Conservation (phyloP, 2,113 vertebrate species). For the Cololabis saira region DNA sequence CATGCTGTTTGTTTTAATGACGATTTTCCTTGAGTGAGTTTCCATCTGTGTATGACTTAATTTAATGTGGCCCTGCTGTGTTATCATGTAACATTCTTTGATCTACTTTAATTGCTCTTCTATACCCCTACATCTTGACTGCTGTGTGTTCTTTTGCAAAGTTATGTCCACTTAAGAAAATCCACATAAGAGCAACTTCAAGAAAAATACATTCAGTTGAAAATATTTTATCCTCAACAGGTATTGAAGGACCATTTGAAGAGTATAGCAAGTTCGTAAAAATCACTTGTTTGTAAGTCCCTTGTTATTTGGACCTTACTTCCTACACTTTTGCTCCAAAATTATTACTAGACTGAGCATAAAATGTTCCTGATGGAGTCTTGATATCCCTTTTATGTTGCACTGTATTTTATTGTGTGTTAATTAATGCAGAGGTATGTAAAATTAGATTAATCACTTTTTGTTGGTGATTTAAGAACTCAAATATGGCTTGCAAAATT, state of each 20-base stretch:
- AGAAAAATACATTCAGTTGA: conserved; percentile 80
- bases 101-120: conserved; percentile 63
- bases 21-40: conserved; percentile 34
- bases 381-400: conserved; percentile 65
- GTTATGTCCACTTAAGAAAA: conserved; percentile 73
- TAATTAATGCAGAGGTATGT: conserved; percentile 62
- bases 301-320: conserved; percentile 85
- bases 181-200: conserved; percentile 74
- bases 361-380: conserved; percentile 72
- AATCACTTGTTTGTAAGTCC: conserved; percentile 87
- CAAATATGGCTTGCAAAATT: conserved; percentile 44
- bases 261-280: conserved; percentile 87
- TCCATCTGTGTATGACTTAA: conserved; percentile 48
- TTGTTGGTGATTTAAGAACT: conserved; percentile 54
- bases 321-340: conserved; percentile 79
- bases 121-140: conserved; percentile 66
- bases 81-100: conserved; percentile 55
- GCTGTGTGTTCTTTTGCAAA: conserved; percentile 74
- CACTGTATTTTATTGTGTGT: conserved; percentile 64
- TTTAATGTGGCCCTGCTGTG: conserved; percentile 55
- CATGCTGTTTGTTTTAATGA: conserved; percentile 38
- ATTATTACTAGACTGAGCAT: conserved; percentile 74
- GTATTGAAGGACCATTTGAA: conserved; percentile 87
- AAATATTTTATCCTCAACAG: conserved; percentile 88
- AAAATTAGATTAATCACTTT: conserved; percentile 49